Base-by-base conservation (phyloP, 2,888 invertebrate species). In the Sinohyriopsis cumingii region DNA sequence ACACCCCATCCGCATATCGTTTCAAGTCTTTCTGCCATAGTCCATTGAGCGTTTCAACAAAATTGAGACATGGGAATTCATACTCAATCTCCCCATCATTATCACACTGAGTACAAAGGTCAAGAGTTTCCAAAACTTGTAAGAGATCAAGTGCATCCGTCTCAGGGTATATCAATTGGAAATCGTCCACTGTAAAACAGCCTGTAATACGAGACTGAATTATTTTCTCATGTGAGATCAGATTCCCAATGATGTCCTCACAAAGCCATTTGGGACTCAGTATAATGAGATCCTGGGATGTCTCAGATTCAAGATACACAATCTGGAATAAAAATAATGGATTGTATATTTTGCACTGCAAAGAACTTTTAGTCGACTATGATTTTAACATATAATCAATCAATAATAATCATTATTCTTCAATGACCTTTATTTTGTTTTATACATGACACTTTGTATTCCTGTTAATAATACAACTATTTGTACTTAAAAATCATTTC, bases 21-120 rank as follows among this genome's bases (percentile, higher is more conserved):
- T 83, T 79, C 5, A 84, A 78, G 69, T 88, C 87, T 55, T 92
- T 91, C 83, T 93, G 93, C 94, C 94, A 94, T 53, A 94, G 89
- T n/a, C 93, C 93, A 54, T 92, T 92, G 28, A 94, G 87, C 6
- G 93, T 92, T 88, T 94, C 94, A 6, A 93, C 92, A 76, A 93
- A 91, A 75, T 91, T 91, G 85, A 94, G 93, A 82, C 94, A 93
- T 0, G 95, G 94, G 85, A 95, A 94, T 90, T 95, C 95, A 87
- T 93, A 95, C 83, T 94, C 94, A 20, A 93, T 90, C 82, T 94
- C 94, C 4, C 93, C 94, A 71, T 94, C 94, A 55, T 93, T 92
- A 81, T 94, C 94, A 87, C 93, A 94, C 92, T 93, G 89, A 69
- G 93, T 92, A 84, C 94, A 94, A 63, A 95, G 89, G 85, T 94